Evolutionary conservation across 2,888 invertebrate genomes (phyloP), one percentile per base, ranked within the genome.

Genomic region (Leucania comma): DNA sequence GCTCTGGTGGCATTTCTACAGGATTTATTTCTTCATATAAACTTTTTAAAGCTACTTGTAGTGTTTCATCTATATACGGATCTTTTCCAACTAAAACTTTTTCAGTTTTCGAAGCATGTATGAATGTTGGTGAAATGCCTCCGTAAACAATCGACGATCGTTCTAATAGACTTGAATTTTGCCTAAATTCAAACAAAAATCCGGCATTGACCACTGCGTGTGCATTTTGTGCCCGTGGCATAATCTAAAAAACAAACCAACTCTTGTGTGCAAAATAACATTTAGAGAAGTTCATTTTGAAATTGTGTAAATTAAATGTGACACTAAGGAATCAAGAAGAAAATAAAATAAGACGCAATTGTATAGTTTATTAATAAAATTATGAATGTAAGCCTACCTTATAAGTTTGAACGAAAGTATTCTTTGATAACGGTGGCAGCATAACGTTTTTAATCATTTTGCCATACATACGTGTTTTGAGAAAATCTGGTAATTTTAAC

Each of bases 141-240:
- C 97, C 97, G 81, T 94, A 97, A 0, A 97, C 96, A 42, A 97
- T 93, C 20, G 92, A 91, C 0, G 97, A 96, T 38, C 90, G 89
- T 48, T 90, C 85, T 0, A 97, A 88, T 35, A 93, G 88, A 72
- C 93, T 83, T 14, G 81, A 63, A 75, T 92, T 87, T 61, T 71
- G 93, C 63, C 93, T 86, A 26, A 97, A 86, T 88, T 96, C 96
- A 65, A 97, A 96, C 0, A 97, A 89, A 86, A 98, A 98, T 5
- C 97, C 98, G 26, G 97, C 97, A 84, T 98, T 98, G 0, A 98
- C 97, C 62, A 97, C 96, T 0, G 98, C 98, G 86, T 97, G 97
- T 0, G 98, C 97, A 87, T 97, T 98, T 93, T 98, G 97, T 0
- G 97, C 96, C 73, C 97, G 93, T 0, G 97, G 97, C 97, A 97